Conservation (phyloP, 2,113 vertebrate species). For the Arothron firmamentum region DNA sequence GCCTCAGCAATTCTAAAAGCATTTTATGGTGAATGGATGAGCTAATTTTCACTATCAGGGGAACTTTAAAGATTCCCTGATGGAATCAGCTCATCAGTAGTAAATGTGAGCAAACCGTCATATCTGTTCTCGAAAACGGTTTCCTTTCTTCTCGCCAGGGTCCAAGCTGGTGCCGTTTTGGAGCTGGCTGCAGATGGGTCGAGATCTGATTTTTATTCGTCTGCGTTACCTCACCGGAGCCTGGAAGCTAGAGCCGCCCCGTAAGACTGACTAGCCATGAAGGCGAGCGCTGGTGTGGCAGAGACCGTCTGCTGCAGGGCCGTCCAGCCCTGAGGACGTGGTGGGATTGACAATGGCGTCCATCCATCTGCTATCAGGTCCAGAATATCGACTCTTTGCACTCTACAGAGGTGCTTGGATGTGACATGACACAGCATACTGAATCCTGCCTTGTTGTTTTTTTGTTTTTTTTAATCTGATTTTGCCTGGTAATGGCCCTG, state of each 20-base stretch:
- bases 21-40: too few relatives aligned
- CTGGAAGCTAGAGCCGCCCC: conserved; percentile 81
- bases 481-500: conserved; percentile 35
- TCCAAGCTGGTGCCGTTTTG: conserved; percentile 97
- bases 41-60: too few relatives aligned
- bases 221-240: conserved; percentile 92
- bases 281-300: conserved; percentile 23
- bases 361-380: conserved; percentile 10
- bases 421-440: conserved; percentile 5
- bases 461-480: conserved; percentile 17
- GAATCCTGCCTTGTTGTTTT: conserved; percentile 41
- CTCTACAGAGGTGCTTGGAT: conserved; percentile 1
- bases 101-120: too few relatives aligned
- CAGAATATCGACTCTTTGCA: not conserved
- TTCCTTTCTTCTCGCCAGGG: conserved; percentile 70
- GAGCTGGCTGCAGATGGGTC: conserved; percentile 99
- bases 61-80: too few relatives aligned
- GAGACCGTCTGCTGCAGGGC: conserved; percentile 25
- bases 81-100: too few relatives aligned
- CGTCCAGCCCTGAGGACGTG: conserved; percentile 20
- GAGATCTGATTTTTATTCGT: conserved; percentile 91
- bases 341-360: conserved; percentile 26
- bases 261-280: conserved; percentile 81
- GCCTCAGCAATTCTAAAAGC: too few relatives aligned
- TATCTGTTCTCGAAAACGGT: too few relatives aligned